Evolutionary conservation across 2,797 vertebrate genomes (phyloP).

Genomic region (Eleutherodactylus coqui): DNA sequence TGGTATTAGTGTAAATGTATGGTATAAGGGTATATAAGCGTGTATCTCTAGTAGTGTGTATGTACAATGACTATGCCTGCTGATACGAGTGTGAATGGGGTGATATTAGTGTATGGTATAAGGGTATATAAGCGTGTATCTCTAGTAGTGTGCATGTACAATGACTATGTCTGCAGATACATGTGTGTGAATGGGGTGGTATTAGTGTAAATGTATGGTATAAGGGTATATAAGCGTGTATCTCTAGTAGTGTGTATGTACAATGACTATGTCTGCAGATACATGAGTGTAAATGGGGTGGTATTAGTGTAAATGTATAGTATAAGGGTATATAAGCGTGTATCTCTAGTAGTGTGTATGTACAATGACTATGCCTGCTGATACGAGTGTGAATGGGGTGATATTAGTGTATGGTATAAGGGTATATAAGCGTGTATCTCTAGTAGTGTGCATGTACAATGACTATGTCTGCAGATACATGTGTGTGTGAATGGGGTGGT

Average conservation of each 20-base stretch:
- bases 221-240: neutral
- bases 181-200: neutral
- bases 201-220: neutral
- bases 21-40: neutral
- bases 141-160: neutral
- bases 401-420: neutral
- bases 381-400: neutral
- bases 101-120: no score
- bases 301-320: neutral
- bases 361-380: neutral
- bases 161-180: neutral
- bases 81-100: neutral
- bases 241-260: no score
- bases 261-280: neutral
- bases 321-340: neutral
- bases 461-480: no score
- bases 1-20: neutral
- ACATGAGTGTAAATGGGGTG: neutral
- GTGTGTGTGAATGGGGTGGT: neutral
- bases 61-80: no score
- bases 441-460: no score
- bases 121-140: neutral
- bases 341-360: neutral
- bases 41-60: neutral
- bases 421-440: neutral